phyloP scores from a whole-genome alignment of 1,140 invertebrate genomes.

The Chelonus insularis region DNA sequence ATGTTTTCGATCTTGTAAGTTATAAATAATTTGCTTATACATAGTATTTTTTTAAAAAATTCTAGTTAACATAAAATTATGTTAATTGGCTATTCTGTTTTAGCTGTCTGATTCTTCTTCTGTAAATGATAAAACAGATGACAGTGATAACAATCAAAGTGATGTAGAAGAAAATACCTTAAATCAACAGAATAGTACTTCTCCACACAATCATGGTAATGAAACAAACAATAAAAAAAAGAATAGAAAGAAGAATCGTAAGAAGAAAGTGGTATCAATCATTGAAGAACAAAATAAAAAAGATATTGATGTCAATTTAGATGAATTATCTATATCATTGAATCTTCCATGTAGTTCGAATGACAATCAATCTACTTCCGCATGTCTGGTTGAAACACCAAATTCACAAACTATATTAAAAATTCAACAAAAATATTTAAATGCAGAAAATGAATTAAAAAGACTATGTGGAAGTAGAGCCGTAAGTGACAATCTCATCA shows the following conservation, averaged over 20 bases:
- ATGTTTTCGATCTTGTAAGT: slow-evolving; percentile 69
- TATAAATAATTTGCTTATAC: slow-evolving; percentile 6
- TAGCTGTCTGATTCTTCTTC: slow-evolving; percentile 67
- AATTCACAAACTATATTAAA: slow-evolving; percentile 60
- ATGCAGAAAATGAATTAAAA: slow-evolving; percentile 82
- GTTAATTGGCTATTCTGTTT: slow-evolving; percentile 19
- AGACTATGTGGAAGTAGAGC: slow-evolving; percentile 82
- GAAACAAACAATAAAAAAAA: too few relatives aligned
- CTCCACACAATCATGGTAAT: neutral
- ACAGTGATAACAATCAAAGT: slow-evolving; percentile 66
- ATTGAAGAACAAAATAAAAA: too few relatives aligned
- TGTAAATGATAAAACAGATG: slow-evolving; percentile 66
- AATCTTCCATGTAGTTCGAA: slow-evolving; percentile 37
- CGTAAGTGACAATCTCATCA: slow-evolving; percentile 66
- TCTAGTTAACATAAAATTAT: slow-evolving; percentile 1
- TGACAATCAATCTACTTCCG: slow-evolving; percentile 35
- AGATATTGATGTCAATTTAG: too few relatives aligned
- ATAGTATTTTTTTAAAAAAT: slow-evolving; percentile 22
- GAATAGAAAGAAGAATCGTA: too few relatives aligned
- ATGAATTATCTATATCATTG: too few relatives aligned
- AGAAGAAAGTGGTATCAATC: too few relatives aligned
- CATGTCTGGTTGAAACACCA: slow-evolving; percentile 38
- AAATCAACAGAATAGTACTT: slow-evolving; percentile 61
- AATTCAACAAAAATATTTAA: slow-evolving; percentile 75
- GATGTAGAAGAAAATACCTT: slow-evolving; percentile 66